Evolutionary conservation across 2,113 vertebrate genomes (phyloP).

Genomic region (Myrmophylax atrothorax): DNA sequence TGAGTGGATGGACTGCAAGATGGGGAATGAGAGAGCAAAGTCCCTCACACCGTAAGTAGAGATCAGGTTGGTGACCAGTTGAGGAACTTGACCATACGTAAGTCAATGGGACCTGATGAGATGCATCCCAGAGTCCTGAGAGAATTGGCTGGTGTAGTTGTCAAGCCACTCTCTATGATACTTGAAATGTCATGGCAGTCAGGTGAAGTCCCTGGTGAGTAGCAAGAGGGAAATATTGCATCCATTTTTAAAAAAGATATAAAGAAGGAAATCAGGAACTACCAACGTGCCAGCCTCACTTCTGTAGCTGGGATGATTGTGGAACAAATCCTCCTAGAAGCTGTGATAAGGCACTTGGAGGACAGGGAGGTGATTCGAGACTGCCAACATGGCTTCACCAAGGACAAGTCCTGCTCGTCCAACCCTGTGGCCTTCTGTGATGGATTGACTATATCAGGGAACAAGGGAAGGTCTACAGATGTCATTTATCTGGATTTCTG

Average conservation of each 20-base stretch:
- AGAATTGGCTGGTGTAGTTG: neutral
- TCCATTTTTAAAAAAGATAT: neutral
- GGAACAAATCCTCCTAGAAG: neutral
- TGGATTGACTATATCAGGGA: neutral
- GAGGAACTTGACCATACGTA: neutral
- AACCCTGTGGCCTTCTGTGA: neutral
- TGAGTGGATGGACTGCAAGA: neutral
- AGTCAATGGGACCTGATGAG: neutral
- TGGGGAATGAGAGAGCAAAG: neutral
- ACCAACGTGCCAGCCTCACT: neutral
- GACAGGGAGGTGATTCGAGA: neutral
- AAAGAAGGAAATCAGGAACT: neutral
- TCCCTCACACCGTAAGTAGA: neutral
- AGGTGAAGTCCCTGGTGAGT: neutral
- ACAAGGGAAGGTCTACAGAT: neutral
- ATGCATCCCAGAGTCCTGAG: neutral
- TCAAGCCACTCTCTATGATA: neutral
- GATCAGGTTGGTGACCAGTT: neutral
- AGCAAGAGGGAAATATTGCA: neutral
- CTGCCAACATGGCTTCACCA: neutral
- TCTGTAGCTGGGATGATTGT: neutral
- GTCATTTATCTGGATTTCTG: neutral
- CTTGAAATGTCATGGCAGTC: neutral
- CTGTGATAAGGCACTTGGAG: neutral
- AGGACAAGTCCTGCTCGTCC: neutral